Conservation (phyloP, 2,888 invertebrate species). For the Lucinisca nassula region DNA sequence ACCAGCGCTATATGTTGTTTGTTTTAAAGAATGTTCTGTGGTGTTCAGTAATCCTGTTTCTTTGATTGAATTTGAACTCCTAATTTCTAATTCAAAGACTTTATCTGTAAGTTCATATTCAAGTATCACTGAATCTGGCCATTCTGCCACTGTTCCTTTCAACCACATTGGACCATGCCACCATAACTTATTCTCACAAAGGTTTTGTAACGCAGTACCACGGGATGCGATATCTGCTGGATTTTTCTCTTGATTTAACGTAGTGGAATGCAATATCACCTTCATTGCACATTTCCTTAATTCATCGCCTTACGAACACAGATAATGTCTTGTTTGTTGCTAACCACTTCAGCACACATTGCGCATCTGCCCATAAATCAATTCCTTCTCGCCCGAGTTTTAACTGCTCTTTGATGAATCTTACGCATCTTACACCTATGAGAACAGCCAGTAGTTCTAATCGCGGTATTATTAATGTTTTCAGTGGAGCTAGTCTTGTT, state of each 20-base stretch:
- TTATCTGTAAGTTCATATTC: neutral
- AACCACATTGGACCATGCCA: conserved; percentile 6
- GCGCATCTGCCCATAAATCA: neutral
- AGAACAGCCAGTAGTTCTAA: conserved; percentile 6
- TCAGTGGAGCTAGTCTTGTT: neutral
- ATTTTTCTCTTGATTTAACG: neutral
- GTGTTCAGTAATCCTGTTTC: neutral
- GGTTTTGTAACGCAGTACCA: neutral
- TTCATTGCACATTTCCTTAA: neutral
- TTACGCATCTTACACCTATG: neutral
- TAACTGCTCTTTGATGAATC: neutral
- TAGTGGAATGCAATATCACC: neutral
- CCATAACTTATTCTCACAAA: neutral
- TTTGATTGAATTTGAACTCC: neutral
- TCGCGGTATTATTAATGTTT: neutral
- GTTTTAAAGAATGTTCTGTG: neutral
- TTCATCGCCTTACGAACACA: neutral
- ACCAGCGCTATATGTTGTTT: neutral
- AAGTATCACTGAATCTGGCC: neutral
- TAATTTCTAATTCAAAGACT: neutral
- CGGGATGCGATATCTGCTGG: neutral
- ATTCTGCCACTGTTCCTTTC: neutral
- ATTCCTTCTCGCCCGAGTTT: neutral
- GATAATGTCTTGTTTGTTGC: neutral
- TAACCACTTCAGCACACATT: conserved; percentile 6